Conservation (phyloP, 2,113 vertebrate genomes). For the Mustela nigripes region DNA sequence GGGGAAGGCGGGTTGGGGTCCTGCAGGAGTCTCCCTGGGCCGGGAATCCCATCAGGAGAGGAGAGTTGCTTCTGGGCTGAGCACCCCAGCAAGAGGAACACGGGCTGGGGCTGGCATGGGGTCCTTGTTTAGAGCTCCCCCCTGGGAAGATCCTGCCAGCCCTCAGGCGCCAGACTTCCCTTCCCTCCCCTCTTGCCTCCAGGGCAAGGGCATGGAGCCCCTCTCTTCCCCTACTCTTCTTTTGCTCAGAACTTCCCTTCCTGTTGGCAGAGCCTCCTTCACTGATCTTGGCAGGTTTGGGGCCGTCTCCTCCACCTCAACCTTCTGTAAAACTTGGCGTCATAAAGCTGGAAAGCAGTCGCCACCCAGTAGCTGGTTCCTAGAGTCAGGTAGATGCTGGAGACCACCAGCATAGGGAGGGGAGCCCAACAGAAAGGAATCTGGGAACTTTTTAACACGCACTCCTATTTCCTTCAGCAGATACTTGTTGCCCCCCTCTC, state of each 20-base stretch:
- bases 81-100: neutral
- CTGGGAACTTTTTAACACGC: neutral
- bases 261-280: neutral
- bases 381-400: neutral
- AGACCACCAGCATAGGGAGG: neutral
- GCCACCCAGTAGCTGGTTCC: neutral
- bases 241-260: constrained; percentile 24
- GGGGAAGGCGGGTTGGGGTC: neutral
- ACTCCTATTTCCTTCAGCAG: neutral
- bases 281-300: neutral
- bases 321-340: neutral
- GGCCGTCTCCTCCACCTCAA: neutral
- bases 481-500: neutral
- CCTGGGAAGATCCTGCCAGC: neutral
- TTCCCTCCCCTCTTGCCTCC: neutral
- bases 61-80: neutral
- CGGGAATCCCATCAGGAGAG: neutral
- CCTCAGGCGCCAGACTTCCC: neutral
- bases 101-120: neutral
- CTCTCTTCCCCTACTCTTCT: neutral
- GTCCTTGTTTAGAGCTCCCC: neutral
- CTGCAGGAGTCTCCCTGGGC: neutral
- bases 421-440: neutral
- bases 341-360: neutral
- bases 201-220: neutral